Evolutionary conservation across 1,140 invertebrate genomes (phyloP).

Genomic region (Nasonia giraulti): DNA sequence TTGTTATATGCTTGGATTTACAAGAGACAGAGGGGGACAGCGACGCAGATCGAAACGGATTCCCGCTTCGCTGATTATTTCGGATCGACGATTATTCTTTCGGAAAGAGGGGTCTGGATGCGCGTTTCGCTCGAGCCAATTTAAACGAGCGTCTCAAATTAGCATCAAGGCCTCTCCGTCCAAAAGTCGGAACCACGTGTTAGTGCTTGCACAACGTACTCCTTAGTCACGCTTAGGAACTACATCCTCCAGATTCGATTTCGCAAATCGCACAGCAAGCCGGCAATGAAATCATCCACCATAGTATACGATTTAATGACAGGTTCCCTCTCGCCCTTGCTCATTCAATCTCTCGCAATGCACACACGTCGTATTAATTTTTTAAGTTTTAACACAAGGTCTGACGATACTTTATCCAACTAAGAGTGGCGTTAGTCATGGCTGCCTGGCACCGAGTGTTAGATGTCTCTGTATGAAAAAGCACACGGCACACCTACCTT

Average conservation of each 20-base stretch:
- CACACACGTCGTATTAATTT: neutral
- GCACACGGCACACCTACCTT: slow-evolving; percentile 27
- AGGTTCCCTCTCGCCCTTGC: neutral
- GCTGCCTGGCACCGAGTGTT: neutral
- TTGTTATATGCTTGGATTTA: slow-evolving; percentile 27
- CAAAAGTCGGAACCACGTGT: neutral
- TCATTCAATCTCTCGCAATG: too few relatives aligned
- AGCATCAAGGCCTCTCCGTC: neutral
- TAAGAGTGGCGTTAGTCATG: slow-evolving; percentile 3
- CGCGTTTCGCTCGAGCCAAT: neutral
- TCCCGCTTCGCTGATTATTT: too few relatives aligned
- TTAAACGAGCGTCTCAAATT: neutral
- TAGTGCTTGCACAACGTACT: slow-evolving; percentile 16
- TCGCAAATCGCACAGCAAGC: neutral
- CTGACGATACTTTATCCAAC: neutral
- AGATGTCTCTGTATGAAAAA: neutral
- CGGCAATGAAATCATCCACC: neutral
- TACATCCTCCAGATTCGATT: neutral
- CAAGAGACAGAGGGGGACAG: neutral
- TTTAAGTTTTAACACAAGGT: neutral
- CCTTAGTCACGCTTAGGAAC: slow-evolving; percentile 21
- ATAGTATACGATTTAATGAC: neutral
- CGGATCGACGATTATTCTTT: too few relatives aligned
- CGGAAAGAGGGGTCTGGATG: neutral
- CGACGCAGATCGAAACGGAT: neutral